A percentile compares a stretch with the other conserved stretches of the same genome.
Conservation (phyloP, 1,140 invertebrate genomes). For the Trachymyrmex septentrionalis region DNA sequence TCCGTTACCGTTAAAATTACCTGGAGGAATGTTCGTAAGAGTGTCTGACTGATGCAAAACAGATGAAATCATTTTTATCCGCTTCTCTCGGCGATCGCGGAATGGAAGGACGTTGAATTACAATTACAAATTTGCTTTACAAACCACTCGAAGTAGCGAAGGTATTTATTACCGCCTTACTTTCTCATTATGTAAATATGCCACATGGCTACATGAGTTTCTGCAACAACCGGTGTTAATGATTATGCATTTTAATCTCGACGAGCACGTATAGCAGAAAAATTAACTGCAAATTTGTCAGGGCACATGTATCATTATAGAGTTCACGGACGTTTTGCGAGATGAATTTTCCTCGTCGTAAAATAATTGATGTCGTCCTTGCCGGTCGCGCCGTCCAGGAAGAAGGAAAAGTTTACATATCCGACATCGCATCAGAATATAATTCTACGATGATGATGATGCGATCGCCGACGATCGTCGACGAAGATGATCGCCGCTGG, state of each 20-base stretch:
- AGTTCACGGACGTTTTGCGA: neutral
- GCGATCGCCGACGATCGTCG: constrained; percentile 16
- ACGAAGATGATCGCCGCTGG: constrained; percentile 23
- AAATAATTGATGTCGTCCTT: constrained; percentile 34
- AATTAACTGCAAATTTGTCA: constrained; percentile 32
- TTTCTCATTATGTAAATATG: constrained; percentile 70
- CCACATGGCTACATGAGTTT: neutral
- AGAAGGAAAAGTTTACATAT: constrained; percentile 32
- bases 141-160: neutral
- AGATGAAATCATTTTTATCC: constrained; percentile 63
- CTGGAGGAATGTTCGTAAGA: constrained; percentile 30
- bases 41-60: constrained; percentile 54
- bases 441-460: constrained; percentile 13
- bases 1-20: constrained; percentile 49
- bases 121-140: constrained; percentile 68
- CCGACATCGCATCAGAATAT: constrained; percentile 31
- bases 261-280: constrained; percentile 13
- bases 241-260: constrained; percentile 19
- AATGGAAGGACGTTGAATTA: constrained; percentile 70
- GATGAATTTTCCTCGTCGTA: neutral
- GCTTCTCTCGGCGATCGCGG: constrained; percentile 46
- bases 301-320: constrained; percentile 7
- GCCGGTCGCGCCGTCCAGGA: neutral
- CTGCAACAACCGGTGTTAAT: neutral
- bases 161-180: constrained; percentile 57